These are phyloP conservation scores for Percopsis transmontana DNA, from an alignment of 2,113 vertebrate species.

Conservation along the genomic window DNA sequence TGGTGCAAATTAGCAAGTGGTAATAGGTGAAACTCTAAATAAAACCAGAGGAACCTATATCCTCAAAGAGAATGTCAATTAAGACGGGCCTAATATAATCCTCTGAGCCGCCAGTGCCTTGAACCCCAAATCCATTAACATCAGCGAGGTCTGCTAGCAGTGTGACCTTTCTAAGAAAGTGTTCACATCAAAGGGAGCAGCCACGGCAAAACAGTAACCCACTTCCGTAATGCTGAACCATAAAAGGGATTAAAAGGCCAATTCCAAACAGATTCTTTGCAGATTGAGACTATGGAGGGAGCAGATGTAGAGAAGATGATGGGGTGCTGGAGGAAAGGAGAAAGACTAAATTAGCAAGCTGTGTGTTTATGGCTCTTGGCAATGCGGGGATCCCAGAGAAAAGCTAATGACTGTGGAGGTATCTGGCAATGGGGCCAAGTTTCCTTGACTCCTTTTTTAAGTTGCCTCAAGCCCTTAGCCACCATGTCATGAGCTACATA, in stretches of 20 bases:
- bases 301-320: conserved; percentile 30
- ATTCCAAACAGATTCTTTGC: conserved; percentile 53
- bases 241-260: conserved; percentile 54
- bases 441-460: conserved; percentile 71
- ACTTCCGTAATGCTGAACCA: conserved; percentile 48
- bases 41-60: conserved; percentile 29
- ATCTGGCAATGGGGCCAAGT: conserved; percentile 73
- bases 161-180: conserved; percentile 43
- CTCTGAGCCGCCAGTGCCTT: conserved; percentile 37
- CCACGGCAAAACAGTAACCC: conserved; percentile 42
- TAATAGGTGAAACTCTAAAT: conserved; percentile 33
- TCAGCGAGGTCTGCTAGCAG: conserved; percentile 33
- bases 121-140: conserved; percentile 47
- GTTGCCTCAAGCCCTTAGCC: conserved; percentile 63
- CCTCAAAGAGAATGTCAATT: conserved; percentile 44
- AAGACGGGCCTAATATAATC: conserved; percentile 46
- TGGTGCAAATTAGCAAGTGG: conserved; percentile 22
- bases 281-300: conserved; percentile 41
- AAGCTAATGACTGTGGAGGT: conserved; percentile 76
- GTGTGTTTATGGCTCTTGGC: conserved; percentile 72
- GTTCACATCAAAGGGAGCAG: conserved; percentile 61
- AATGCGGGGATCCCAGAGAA: conserved; percentile 67
- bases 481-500: conserved; percentile 69
- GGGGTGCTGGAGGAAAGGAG: conserved; percentile 51
- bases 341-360: conserved; percentile 75